Evolutionary conservation across 1,140 invertebrate species (phyloP).

Genomic region (Coboldia fuscipes): DNA sequence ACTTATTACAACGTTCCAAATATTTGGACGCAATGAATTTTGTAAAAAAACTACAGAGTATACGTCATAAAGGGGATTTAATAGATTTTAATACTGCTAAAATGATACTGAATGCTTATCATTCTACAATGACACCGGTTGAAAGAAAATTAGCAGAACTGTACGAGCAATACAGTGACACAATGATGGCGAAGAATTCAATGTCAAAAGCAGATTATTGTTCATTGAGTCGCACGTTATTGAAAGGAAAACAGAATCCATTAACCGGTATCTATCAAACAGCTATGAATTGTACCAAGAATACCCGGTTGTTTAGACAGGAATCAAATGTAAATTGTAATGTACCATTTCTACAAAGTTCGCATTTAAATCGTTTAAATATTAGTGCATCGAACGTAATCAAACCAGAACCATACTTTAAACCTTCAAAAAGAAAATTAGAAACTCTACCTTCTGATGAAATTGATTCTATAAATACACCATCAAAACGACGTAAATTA

Average conservation of each 20-base stretch:
- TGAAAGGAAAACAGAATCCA: conserved; percentile 5
- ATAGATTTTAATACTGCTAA: conserved; percentile 6
- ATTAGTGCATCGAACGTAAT: no score
- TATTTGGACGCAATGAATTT: conserved; percentile 16
- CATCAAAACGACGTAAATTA: no score
- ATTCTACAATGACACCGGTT: conserved; percentile 14
- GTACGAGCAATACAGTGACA: conserved; percentile 8
- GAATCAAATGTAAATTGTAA: background rate
- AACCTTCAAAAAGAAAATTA: no score
- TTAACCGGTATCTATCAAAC: conserved; percentile 13
- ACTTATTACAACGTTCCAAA: conserved; percentile 15
- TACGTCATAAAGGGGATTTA: background rate
- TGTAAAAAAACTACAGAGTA: conserved; percentile 10
- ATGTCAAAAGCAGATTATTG: conserved; percentile 8
- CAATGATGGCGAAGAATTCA: conserved; percentile 6
- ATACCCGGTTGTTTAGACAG: conserved; percentile 1
- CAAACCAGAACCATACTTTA: no score
- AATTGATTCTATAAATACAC: no score
- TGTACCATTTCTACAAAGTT: no score
- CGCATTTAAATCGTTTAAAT: no score
- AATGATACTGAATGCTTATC: conserved; percentile 11
- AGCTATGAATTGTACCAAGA: conserved; percentile 11
- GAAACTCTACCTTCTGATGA: no score
- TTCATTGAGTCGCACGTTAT: conserved; percentile 13
- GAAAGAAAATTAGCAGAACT: conserved; percentile 11